Evolutionary conservation across 2,113 vertebrate genomes (phyloP).

Genomic region (Colinus virginianus): DNA sequence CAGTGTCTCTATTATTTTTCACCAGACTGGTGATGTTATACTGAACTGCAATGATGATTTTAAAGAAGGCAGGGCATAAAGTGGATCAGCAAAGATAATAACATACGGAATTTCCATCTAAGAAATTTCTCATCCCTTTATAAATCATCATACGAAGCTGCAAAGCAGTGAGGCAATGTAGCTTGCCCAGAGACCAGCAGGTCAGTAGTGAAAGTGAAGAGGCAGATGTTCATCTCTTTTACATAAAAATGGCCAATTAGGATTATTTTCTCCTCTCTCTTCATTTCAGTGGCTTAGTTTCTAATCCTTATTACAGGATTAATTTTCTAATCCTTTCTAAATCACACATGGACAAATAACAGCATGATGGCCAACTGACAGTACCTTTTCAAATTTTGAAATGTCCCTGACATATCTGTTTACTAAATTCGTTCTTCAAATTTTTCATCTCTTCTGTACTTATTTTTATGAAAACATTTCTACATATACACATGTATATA

Average conservation of each 20-base stretch:
- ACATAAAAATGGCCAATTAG: neutral
- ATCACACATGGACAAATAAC: neutral
- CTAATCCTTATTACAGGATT: conserved; percentile 4
- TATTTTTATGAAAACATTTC: neutral
- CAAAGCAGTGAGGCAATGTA: neutral
- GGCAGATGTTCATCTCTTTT: neutral
- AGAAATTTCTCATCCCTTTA: neutral
- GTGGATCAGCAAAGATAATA: neutral
- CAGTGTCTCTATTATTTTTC: neutral
- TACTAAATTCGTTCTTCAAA: neutral
- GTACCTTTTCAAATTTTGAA: neutral
- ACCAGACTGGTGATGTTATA: neutral
- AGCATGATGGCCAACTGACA: neutral
- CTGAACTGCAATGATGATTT: neutral
- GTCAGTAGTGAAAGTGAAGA: neutral
- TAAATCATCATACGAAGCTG: neutral
- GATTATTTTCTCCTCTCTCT: neutral
- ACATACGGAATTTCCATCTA: neutral
- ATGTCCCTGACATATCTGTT: neutral
- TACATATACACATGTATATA: neutral
- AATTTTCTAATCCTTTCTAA: conserved; percentile 1
- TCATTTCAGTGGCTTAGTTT: neutral
- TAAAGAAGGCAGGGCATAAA: neutral
- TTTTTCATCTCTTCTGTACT: neutral
- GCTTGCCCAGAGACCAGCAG: neutral